Evolutionary conservation across 2,797 vertebrate species (phyloP).

Genomic region (Monodelphis domestica): DNA sequence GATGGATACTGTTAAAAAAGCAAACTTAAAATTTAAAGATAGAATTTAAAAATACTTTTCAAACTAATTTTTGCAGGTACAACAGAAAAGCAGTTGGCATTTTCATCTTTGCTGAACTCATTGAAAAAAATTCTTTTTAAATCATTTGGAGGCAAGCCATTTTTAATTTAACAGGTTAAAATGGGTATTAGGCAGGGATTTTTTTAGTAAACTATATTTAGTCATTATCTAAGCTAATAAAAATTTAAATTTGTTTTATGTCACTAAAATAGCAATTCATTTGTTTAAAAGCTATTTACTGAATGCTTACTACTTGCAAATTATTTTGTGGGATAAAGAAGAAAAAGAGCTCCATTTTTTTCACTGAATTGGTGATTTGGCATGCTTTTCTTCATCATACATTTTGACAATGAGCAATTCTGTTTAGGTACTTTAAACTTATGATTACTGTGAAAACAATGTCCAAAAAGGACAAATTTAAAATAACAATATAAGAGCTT

Average conservation of each 20-base stretch:
- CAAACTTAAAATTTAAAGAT: not conserved
- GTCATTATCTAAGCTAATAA: not conserved
- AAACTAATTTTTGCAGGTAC: not conserved
- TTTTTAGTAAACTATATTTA: not conserved
- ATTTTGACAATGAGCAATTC: not conserved
- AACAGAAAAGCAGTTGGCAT: not conserved
- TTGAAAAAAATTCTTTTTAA: not conserved
- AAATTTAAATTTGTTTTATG: not conserved
- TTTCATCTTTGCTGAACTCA: not conserved
- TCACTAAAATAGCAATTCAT: not conserved
- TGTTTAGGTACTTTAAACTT: not conserved
- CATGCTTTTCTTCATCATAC: not conserved
- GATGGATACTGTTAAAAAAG: not conserved
- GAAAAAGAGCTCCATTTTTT: not conserved
- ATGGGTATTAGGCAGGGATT: not conserved
- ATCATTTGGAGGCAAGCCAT: not conserved
- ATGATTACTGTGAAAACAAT: not conserved
- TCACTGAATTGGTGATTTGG: not conserved
- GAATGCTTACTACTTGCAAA: not conserved
- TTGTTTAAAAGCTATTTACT: not conserved
- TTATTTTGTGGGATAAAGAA: not conserved
- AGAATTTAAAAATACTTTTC: not conserved
- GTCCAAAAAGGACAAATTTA: not conserved
- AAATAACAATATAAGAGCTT: not conserved
- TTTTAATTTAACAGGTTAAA: not conserved